Conservation (phyloP, 2,888 invertebrate genomes). For the Nowickia ferox region DNA sequence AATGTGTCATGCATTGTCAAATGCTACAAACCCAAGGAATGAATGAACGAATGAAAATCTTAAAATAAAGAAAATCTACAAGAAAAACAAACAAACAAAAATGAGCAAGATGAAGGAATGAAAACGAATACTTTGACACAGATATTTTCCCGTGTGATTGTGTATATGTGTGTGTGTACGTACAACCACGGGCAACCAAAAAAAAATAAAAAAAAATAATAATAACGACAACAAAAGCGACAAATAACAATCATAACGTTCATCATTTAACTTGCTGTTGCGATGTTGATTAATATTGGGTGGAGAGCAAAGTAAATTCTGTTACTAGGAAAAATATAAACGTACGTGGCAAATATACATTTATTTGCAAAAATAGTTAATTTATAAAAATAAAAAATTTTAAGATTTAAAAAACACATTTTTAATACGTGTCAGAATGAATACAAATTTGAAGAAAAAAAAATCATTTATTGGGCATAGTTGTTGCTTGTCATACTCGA, state of each 20-base stretch:
- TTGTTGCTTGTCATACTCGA: no score
- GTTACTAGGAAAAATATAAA: background rate
- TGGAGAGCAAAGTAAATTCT: background rate
- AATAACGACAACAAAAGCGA: slow-evolving; percentile 30
- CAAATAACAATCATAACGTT: slow-evolving; percentile 47
- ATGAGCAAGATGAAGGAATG: background rate
- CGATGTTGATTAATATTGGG: slow-evolving; percentile 29
- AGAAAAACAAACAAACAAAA: background rate
- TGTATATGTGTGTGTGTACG: background rate
- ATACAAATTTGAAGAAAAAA: no score
- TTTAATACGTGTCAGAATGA: no score
- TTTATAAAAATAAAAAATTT: no score
- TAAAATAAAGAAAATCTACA: slow-evolving; percentile 4
- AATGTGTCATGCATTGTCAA: slow-evolving; percentile 61
- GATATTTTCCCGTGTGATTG: background rate
- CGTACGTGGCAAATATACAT: no score
- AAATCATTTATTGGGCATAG: no score
- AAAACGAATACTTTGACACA: slow-evolving; percentile 16
- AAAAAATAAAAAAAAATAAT: no score
- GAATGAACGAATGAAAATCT: slow-evolving; percentile 17
- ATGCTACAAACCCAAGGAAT: slow-evolving; percentile 35
- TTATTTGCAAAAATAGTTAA: no score
- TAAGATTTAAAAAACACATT: no score
- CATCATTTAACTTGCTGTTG: slow-evolving; percentile 60
- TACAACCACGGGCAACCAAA: slow-evolving; percentile 30